phyloP scores from a whole-genome alignment of 53 echinoderm and acorn worm species.

The Stichopus horrens region DNA sequence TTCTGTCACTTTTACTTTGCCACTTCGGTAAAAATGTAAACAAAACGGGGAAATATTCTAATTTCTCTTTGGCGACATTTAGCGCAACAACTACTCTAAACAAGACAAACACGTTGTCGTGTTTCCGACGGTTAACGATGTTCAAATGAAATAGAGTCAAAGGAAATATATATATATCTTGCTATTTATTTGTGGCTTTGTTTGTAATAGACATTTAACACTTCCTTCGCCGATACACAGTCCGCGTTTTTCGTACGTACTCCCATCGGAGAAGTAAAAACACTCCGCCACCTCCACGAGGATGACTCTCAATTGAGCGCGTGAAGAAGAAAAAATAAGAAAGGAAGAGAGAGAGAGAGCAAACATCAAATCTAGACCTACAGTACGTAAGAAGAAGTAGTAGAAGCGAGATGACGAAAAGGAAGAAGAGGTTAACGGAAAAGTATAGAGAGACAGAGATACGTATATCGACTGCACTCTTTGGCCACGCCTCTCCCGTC shows the following conservation, averaged over 20 bases:
- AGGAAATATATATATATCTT: too few species aligned
- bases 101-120: not conserved
- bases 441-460: not conserved
- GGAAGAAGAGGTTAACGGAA: not conserved
- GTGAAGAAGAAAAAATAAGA: not conserved
- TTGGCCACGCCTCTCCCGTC: constrained; percentile 27
- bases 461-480: not conserved
- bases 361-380: constrained; percentile 12
- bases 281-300: not conserved
- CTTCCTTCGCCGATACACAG: not conserved
- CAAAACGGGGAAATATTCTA: not conserved
- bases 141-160: not conserved
- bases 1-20: not conserved
- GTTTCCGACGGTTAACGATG: not conserved
- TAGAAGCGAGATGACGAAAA: not conserved
- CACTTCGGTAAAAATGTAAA: not conserved
- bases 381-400: not conserved
- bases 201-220: not conserved
- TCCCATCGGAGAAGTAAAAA: not conserved
- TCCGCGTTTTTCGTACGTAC: not conserved
- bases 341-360: not conserved
- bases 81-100: too few species aligned
- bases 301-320: constrained; percentile 19
- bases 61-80: not conserved
- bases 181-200: not conserved